Percentiles rank a stretch among this genome's conserved stretches.
Evolutionary conservation across 37 sponge, comb jelly and placozoan genomes (phyloP).

Genomic region (Trichoplax adhaerens): DNA sequence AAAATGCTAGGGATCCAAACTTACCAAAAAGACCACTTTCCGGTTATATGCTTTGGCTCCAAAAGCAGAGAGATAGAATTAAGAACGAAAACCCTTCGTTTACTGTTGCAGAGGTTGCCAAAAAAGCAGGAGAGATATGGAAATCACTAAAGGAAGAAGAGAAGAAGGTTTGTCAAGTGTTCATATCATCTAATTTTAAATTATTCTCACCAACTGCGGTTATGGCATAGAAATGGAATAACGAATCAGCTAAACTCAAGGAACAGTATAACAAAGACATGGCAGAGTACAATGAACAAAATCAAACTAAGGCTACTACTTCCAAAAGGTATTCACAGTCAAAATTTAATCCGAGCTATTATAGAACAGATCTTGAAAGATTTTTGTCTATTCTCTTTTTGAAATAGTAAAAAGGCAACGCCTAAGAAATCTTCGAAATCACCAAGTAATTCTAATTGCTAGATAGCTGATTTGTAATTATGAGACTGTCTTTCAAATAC

Average conservation of each 20-base stretch:
- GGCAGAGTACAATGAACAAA: slow-evolving; percentile 29
- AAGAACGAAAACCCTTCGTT: slow-evolving; percentile 48
- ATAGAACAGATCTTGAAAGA: no score
- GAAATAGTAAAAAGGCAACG: neutral
- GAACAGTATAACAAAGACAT: slow-evolving; percentile 33
- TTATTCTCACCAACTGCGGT: neutral
- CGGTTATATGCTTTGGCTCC: slow-evolving; percentile 84
- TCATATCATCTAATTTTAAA: neutral
- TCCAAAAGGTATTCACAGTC: neutral
- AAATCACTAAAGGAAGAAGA: slow-evolving; percentile 30
- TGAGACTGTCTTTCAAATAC: no score
- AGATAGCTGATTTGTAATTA: no score
- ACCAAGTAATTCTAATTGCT: no score
- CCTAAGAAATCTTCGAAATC: no score
- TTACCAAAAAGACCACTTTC: slow-evolving; percentile 76
- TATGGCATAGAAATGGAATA: slow-evolving; percentile 40
- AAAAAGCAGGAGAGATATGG: slow-evolving; percentile 81
- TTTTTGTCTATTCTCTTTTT: no score
- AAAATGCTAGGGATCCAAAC: slow-evolving; percentile 52
- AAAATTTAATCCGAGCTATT: no score
- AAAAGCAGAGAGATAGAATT: slow-evolving; percentile 36
- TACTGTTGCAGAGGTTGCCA: slow-evolving; percentile 50
- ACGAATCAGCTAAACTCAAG: slow-evolving; percentile 24
- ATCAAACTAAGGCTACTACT: no score
- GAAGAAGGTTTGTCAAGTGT: slow-evolving; percentile 27